These are phyloP conservation scores for Empis stercorea DNA, from an alignment of 2,888 invertebrate genomes.

Conservation along the genomic window DNA sequence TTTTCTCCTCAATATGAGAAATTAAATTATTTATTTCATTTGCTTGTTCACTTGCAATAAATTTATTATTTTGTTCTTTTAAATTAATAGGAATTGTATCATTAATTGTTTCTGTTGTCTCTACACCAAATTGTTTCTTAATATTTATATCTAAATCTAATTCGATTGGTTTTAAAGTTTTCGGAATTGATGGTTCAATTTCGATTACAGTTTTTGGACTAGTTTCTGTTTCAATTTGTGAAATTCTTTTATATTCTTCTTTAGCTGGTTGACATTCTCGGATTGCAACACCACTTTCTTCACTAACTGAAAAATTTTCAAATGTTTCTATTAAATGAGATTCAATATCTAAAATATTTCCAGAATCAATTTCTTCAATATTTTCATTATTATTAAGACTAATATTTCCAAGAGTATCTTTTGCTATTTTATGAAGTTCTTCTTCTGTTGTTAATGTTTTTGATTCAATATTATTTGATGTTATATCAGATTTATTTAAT, in stretches of 20 bases:
- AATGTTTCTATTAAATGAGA: conserved; percentile 34
- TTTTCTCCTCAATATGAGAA: neutral
- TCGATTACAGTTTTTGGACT: conserved; percentile 25
- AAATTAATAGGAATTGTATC: conserved; percentile 12
- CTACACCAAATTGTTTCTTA: conserved; percentile 2
- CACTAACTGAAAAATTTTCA: conserved; percentile 20
- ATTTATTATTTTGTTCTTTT: conserved; percentile 4
- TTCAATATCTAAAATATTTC: conserved; percentile 28
- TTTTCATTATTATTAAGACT: neutral
- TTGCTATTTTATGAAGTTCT: too few species aligned
- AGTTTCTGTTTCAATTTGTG: conserved; percentile 24
- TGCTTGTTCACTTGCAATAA: conserved; percentile 4
- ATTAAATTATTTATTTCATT: neutral
- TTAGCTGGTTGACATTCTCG: conserved; percentile 27
- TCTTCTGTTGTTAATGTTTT: too few species aligned
- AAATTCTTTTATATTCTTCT: conserved; percentile 26
- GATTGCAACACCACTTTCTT: conserved; percentile 26
- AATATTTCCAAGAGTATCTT: too few species aligned
- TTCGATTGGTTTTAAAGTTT: conserved; percentile 23
- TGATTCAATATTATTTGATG: neutral
- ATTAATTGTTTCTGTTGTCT: conserved; percentile 12
- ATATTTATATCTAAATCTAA: conserved; percentile 5
- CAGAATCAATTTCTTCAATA: neutral
- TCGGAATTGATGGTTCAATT: conserved; percentile 27
- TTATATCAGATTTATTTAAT: too few species aligned